Conservation (phyloP, 2,888 invertebrate species). For the Synanthedon tipuliformis region DNA sequence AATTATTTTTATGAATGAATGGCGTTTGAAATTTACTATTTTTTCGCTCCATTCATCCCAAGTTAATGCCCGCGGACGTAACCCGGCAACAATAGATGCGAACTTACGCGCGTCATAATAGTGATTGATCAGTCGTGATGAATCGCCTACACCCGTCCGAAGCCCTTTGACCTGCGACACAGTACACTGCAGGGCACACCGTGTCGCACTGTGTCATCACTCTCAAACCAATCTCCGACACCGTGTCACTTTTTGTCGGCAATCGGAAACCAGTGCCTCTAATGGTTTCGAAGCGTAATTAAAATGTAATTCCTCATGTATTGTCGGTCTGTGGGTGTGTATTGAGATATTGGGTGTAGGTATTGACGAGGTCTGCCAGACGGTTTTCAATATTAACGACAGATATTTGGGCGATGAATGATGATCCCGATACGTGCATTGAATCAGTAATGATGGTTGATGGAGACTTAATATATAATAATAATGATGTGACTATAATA, state of each 20-base stretch:
- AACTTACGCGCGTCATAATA: conserved; percentile 35
- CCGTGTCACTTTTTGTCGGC: neutral
- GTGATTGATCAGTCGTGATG: conserved; percentile 50
- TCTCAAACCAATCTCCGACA: neutral
- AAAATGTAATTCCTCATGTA: conserved; percentile 17
- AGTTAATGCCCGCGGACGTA: conserved; percentile 2
- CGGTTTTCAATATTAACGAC: conserved; percentile 4
- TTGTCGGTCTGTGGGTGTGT: conserved; percentile 7
- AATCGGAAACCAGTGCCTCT: neutral
- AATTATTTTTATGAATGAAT: too few species aligned
- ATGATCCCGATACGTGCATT: neutral
- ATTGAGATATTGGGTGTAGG: conserved; percentile 7
- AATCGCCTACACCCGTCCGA: conserved; percentile 9
- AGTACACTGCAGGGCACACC: neutral
- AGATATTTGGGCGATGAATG: conserved; percentile 4
- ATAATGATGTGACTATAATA: neutral
- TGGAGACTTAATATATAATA: neutral
- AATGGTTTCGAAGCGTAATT: conserved; percentile 15
- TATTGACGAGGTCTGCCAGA: conserved; percentile 10
- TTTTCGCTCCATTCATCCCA: neutral
- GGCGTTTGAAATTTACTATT: neutral
- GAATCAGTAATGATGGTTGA: neutral
- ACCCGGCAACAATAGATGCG: conserved; percentile 5
- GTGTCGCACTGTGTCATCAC: neutral
- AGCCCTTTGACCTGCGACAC: neutral